Base-by-base conservation (phyloP, 2,113 vertebrate genomes). In the Rhegmatorhina hoffmannsi region DNA sequence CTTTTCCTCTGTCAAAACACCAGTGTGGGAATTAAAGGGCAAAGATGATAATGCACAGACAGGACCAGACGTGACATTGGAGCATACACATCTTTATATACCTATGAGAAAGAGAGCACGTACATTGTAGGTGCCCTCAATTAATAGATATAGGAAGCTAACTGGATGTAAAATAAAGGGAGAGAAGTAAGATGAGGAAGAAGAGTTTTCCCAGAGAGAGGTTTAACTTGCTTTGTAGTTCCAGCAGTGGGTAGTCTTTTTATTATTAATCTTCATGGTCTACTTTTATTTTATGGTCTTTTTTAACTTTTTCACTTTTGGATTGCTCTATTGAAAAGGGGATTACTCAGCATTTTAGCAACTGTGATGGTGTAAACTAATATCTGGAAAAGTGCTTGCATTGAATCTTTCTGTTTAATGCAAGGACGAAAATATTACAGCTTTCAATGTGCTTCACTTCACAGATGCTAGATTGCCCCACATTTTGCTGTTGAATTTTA, bases 161-260 rank as follows among this genome's bases (percentile, higher is more conserved):
- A 63, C 23, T 17, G 17, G 6, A 28, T 60, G 7, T 38, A 63
- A 80, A 82, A 77, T 49, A 80, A 36, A 66, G 16, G n/a, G 25
- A 63, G 18, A 8, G 2, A 91, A 69, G 3, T 72, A 52, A 43
- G 2, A 40, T 25, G 17, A 78, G 33, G 15, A 60, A 59, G 60
- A 78, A 78, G 75, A 59, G 16, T 64, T 3, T 82, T 56, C 28
- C 28, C 47, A 38, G 43, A 49, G 24, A 63, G 17, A 0, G 0
- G 14, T 52, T 86, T 89, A 79, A 76, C 43, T 55, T 90, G 73
- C 36, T 82, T 84, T 93, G 23, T 74, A 62, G 29, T 79, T 96
- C 46, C 55, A 89, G 60, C 31, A 72, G 44, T 20, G 21, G 24
- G 4, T 10, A n/a, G 17, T 63, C 23, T 80, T 95, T 87, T 63